Evolutionary conservation across 92 coral and sea anemone species (phyloP).

Genomic region (Porites evermanni): DNA sequence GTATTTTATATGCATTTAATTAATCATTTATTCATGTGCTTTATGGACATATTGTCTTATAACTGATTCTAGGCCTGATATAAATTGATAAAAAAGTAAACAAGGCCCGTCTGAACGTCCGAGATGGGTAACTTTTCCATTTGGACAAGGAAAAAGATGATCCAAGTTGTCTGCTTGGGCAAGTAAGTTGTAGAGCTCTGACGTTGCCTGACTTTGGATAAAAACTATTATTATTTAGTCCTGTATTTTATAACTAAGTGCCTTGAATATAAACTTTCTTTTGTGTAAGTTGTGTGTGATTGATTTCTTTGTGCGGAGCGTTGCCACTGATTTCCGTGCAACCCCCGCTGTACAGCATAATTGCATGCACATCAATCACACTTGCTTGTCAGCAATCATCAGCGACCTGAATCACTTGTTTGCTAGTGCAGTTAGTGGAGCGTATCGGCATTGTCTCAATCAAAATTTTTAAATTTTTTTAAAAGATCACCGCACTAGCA

Average conservation of each 20-base stretch:
- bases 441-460: too few relatives aligned
- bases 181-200: slow-evolving; percentile 20
- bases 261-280: slow-evolving; percentile 16
- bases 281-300: slow-evolving; percentile 11
- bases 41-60: too few relatives aligned
- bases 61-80: too few relatives aligned
- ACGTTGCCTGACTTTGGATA: slow-evolving; percentile 26
- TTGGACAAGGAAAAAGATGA: slow-evolving; percentile 1
- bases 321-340: not conserved
- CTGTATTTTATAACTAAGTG: not conserved
- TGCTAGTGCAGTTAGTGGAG: too few relatives aligned
- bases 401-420: too few relatives aligned
- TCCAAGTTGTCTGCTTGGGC: slow-evolving; percentile 9
- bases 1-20: too few relatives aligned
- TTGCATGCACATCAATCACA: slow-evolving; percentile 31
- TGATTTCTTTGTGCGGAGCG: slow-evolving; percentile 1
- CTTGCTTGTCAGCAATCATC: slow-evolving; percentile 23
- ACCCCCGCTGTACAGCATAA: slow-evolving; percentile 24
- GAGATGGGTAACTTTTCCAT: not conserved
- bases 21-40: too few relatives aligned
- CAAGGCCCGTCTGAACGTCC: slow-evolving; percentile 12
- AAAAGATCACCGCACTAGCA: too few relatives aligned
- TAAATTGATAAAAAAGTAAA: too few relatives aligned
- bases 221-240: not conserved
- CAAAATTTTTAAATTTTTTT: too few relatives aligned